Evolutionary conservation across 2,797 vertebrate genomes (phyloP).

Genomic region (Morelia viridis): DNA sequence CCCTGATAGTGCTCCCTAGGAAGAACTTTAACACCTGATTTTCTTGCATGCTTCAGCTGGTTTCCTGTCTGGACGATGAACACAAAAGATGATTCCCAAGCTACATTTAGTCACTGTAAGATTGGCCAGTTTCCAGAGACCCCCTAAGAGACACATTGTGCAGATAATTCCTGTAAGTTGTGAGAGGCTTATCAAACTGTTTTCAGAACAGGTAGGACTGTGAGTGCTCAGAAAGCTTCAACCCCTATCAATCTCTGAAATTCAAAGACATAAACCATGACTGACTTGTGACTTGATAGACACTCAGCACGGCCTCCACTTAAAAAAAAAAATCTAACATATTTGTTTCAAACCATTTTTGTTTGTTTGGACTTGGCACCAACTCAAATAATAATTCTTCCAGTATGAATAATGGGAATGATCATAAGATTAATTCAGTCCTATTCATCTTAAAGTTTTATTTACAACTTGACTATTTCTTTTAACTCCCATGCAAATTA

Average conservation of each 20-base stretch:
- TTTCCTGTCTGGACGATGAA: neutral
- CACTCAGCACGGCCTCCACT: neutral
- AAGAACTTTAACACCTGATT: neutral
- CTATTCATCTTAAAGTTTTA: constrained; percentile 23
- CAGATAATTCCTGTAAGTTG: neutral
- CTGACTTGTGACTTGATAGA: neutral
- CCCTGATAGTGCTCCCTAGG: no score
- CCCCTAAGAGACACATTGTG: neutral
- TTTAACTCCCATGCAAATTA: neutral
- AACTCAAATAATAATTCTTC: constrained; percentile 9
- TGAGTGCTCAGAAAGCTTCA: neutral
- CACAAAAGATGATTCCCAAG: neutral
- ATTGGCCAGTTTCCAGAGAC: neutral
- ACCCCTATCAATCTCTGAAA: neutral
- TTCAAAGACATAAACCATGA: neutral
- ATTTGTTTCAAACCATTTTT: constrained; percentile 15
- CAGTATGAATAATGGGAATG: constrained; percentile 3
- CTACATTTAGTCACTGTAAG: neutral
- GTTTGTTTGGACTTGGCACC: constrained; percentile 13
- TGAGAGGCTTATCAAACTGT: neutral
- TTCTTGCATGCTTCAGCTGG: neutral
- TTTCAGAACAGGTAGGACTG: neutral
- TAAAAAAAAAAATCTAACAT: neutral
- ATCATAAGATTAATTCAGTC: constrained; percentile 31
- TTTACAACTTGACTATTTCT: neutral